Conservation (phyloP, 2,888 invertebrate species). For the Nemapogon koenigi region DNA sequence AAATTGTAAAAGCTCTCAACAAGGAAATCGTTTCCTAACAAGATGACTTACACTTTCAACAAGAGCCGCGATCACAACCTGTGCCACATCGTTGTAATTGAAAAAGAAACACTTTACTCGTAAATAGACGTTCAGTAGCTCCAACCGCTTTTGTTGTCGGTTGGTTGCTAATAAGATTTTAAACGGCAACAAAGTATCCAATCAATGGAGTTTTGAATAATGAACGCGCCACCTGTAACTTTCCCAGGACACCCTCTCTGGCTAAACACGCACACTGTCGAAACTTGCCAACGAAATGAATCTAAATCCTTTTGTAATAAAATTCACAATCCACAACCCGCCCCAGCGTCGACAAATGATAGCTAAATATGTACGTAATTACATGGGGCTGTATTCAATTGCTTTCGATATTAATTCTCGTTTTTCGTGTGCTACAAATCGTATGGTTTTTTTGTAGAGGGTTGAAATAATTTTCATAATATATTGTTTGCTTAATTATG, state of each 20-base stretch:
- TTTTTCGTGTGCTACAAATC: not conserved
- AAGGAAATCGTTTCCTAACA: conserved; percentile 51
- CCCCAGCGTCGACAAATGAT: conserved; percentile 18
- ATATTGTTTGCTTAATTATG: no score
- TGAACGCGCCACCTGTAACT: conserved; percentile 58
- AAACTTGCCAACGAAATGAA: conserved; percentile 23
- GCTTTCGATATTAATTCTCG: conserved; percentile 28
- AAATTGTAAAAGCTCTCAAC: no score
- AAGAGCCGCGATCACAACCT: conserved; percentile 25
- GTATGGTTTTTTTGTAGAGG: no score
- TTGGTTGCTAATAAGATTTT: conserved; percentile 62
- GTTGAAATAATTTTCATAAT: no score
- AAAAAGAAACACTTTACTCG: conserved; percentile 60
- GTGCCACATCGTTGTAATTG: conserved; percentile 57
- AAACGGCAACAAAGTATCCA: conserved; percentile 64
- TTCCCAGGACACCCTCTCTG: conserved; percentile 49
- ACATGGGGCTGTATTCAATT: conserved; percentile 43
- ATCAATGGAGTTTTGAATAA: conserved; percentile 64
- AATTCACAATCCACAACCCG: conserved; percentile 19
- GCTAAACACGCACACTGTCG: conserved; percentile 45
- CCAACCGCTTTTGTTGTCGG: conserved; percentile 44
- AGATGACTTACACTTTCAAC: conserved; percentile 56
- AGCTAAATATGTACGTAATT: conserved; percentile 41
- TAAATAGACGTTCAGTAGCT: conserved; percentile 44
- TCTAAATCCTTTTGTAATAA: conserved; percentile 27